phyloP scores from a whole-genome alignment of 2,888 invertebrate species.

The Anodontia alba region DNA sequence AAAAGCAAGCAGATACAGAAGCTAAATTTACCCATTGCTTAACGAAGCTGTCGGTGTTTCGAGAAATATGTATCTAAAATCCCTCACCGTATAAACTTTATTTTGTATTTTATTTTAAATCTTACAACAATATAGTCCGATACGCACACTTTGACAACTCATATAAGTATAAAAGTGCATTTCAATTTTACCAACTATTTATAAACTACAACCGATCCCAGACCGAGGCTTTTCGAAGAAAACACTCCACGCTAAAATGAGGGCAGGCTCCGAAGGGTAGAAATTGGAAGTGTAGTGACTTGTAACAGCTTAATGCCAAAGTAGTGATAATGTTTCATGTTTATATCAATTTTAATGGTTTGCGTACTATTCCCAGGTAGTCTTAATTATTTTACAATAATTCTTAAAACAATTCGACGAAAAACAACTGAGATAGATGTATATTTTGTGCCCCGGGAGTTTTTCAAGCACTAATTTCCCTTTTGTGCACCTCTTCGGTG shows the following conservation, averaged over 20 bases:
- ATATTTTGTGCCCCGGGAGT: too few species aligned
- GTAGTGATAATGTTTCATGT: too few species aligned
- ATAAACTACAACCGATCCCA: slow-evolving; percentile 1
- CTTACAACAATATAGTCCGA: neutral
- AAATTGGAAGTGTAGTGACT: too few species aligned
- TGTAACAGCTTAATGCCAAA: too few species aligned
- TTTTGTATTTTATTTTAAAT: neutral
- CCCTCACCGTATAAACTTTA: slow-evolving; percentile 10
- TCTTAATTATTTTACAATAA: too few species aligned
- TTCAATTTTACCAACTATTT: slow-evolving; percentile 1
- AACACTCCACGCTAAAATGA: slow-evolving; percentile 3
- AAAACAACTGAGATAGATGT: too few species aligned
- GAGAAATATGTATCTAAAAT: neutral
- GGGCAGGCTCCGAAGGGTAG: neutral
- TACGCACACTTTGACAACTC: neutral
- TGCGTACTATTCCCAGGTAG: too few species aligned
- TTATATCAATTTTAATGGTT: too few species aligned
- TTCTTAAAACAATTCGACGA: too few species aligned
- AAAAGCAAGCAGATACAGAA: too few species aligned
- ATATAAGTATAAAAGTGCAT: neutral
- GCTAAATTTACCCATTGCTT: slow-evolving; percentile 8
- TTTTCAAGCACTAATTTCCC: neutral
- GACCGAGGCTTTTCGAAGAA: slow-evolving; percentile 1
- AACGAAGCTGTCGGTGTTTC: neutral
- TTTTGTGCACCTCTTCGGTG: neutral